Base-by-base conservation (phyloP, 2,888 invertebrate genomes). In the Drosophila fungiperda region DNA sequence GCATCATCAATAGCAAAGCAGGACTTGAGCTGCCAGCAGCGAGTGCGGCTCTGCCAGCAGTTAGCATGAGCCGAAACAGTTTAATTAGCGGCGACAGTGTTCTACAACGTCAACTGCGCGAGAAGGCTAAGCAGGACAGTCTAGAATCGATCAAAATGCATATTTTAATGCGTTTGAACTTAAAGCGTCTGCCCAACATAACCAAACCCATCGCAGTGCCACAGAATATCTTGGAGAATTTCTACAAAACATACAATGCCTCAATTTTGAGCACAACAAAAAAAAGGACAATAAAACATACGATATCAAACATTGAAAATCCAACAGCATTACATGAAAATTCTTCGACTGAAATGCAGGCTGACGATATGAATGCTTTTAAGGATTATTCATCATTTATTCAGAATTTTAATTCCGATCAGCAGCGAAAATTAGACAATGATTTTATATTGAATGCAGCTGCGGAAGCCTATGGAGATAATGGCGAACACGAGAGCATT, bases 131-230 rank as follows among this genome's bases (percentile, higher is more conserved):
- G 80, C 94, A 94, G 84, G 94, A 95, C 83, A 95, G 94, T 89
- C 93, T 96, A 73, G 94, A 94, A 87, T 94, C 94, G 66, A 95
- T 96, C 83, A 95, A 95, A 90, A 94, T 94, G 91, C 95, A 95
- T 91, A 94, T 96, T 72, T 93, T 96, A 68, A 94, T 94, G 78
- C 95, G 95, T 83, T 93, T 96, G 71, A 95, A 95, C 76, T 93
- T 95, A 90, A 93, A 94, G 70, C 94, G 94, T 82, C 94, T 95
- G 53, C 96, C 96, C 48, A 96, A 95, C 90, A 95, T 95, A 69
- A 95, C 95, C 23, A 92, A 94, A 82, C 95, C 95, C 32, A 93
- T 94, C 60, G 70, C 82, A n/a, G 95, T 95, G 71, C 95, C 95
- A 45, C 93, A 93, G 64, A 94, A 94, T 74, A 93, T 95, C 81